A percentile compares a stretch with the other conserved stretches of the same genome.
These are phyloP conservation scores for Podabrus alpinus DNA, from an alignment of 2,888 invertebrate genomes.

Conservation along the genomic window DNA sequence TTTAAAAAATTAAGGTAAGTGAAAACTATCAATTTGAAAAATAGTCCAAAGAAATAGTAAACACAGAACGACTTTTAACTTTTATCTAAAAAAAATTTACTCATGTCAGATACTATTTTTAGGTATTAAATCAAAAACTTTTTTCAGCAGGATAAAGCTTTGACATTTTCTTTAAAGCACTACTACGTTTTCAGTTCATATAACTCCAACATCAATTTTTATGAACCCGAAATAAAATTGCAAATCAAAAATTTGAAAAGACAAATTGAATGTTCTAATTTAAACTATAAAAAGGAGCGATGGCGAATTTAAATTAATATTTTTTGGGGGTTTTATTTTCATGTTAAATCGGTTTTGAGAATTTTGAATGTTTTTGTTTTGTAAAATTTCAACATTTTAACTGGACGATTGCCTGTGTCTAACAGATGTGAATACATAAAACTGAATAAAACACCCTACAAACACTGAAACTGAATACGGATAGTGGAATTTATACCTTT, in stretches of 20 bases:
- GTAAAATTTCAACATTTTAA: neutral
- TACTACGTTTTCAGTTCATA: neutral
- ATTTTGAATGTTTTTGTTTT: neutral
- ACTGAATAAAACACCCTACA: conserved; percentile 1
- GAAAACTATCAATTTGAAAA: neutral
- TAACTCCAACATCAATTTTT: neutral
- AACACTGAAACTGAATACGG: neutral
- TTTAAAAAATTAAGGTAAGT: neutral
- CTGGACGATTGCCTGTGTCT: neutral
- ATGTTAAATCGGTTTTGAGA: neutral
- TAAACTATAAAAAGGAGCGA: neutral
- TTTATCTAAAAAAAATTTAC: neutral
- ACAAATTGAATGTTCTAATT: neutral
- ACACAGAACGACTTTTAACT: neutral
- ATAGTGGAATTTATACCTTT: neutral
- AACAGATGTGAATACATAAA: conserved; percentile 2
- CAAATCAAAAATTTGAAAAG: neutral
- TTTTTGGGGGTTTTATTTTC: neutral
- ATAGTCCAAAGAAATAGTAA: neutral
- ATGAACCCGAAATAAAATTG: neutral
- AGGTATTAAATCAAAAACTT: neutral
- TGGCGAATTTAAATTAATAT: neutral
- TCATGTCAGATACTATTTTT: neutral
- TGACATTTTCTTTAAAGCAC: neutral
- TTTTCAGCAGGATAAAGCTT: neutral